Evolutionary conservation across 2,113 vertebrate genomes (phyloP), one percentile per base, ranked within the genome.

Genomic region (Rissa tridactyla): DNA sequence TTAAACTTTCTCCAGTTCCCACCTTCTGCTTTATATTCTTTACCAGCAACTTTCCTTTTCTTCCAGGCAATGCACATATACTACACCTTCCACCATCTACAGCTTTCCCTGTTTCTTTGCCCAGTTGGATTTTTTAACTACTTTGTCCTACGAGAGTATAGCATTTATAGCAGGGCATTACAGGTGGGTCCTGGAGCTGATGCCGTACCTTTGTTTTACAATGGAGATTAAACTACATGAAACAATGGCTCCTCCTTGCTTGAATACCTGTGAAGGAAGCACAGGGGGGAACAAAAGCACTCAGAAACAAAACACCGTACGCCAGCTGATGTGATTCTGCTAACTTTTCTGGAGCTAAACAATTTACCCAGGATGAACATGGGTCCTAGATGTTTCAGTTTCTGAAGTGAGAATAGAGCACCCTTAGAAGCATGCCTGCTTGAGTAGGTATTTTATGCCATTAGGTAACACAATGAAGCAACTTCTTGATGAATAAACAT

Each of bases 371-470:
- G 49, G 25, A 14, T 85, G 60, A 66, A n/a, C 36, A 61, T 25
- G 19, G 8, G 27, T 25, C 34, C 27, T 57, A 40, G 15, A 52
- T 79, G 3, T 55, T 93, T 78, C 42, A n/a, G 29, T 89, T 92
- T 96, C 70, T 88, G 32, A 92, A 86, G 29, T 29, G 13, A 75
- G 46, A 82, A 71, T 5, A 91, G 64, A 84, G 25, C 49, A 46
- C 54, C 69, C 16, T 82, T 61, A 80, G 47, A 62, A 79, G 42
- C 66, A 51, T 60, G 78, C 44, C 32, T 79, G 30, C 96, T 61
- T 84, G n/a, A 91, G 57, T 44, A 90, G 81, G 32, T 90, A 55
- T 96, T 92, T 89, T 77, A 25, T 92, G 57, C 26, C 15, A 36
- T 52, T 72, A 57, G 55, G 70, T 83, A 96, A 79, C 11, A 38